Evolutionary conservation across 2,113 vertebrate genomes (phyloP).

Genomic region (Dunckerocampus dactyliophorus): DNA sequence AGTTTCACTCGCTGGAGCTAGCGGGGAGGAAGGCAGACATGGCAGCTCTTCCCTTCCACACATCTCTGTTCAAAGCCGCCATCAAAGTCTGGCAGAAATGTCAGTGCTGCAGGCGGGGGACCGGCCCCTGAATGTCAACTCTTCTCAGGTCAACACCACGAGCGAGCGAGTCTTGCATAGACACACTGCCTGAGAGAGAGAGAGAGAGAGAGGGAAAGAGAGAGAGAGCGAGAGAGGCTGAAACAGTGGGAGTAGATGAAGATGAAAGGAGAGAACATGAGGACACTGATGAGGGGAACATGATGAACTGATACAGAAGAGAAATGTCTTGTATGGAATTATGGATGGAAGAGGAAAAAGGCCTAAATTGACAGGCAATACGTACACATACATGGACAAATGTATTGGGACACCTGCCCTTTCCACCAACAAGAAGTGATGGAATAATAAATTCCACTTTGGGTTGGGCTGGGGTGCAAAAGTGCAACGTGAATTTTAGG

Average conservation of each 20-base stretch:
- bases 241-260: constrained; percentile 34
- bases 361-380: background rate
- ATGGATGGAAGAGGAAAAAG: constrained; percentile 18
- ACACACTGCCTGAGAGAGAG: constrained; percentile 7
- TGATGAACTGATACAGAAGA: constrained; percentile 43
- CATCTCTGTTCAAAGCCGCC: constrained; percentile 76
- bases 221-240: constrained; percentile 1
- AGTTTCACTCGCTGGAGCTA: constrained; percentile 34
- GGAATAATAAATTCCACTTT: too few species aligned
- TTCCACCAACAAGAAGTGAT: background rate
- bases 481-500: too few species aligned
- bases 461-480: too few species aligned
- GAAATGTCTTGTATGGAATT: constrained; percentile 9
- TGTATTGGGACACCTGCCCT: background rate
- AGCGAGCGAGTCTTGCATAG: constrained; percentile 47
- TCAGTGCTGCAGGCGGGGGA: constrained; percentile 74
- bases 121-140: constrained; percentile 74
- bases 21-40: constrained; percentile 61
- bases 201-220: constrained; percentile 16
- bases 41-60: constrained; percentile 66
- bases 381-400: background rate
- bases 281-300: constrained; percentile 55
- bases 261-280: constrained; percentile 50
- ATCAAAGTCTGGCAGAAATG: constrained; percentile 79
- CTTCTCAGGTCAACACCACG: constrained; percentile 68